Conservation (phyloP, 2,888 invertebrate genomes). For the Acleris cristana region DNA sequence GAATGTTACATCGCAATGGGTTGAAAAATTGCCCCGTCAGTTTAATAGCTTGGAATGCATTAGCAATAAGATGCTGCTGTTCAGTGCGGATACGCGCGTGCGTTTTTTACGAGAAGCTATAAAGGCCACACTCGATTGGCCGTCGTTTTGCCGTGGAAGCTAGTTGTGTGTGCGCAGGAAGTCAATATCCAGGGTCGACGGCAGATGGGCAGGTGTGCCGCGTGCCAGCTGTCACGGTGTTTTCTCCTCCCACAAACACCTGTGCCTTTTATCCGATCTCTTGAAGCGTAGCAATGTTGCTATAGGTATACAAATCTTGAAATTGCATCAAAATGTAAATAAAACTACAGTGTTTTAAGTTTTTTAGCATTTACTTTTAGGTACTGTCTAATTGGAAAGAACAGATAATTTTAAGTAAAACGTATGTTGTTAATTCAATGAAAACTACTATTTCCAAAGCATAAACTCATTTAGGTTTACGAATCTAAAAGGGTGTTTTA, state of each 20-base stretch:
- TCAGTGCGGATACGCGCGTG: background rate
- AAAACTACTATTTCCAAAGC: too few species aligned
- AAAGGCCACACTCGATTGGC: conserved; percentile 12
- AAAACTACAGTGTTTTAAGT: too few species aligned
- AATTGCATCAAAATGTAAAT: background rate
- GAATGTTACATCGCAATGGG: conserved; percentile 50
- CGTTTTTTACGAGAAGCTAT: background rate
- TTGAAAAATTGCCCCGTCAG: conserved; percentile 46
- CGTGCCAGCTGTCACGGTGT: conserved; percentile 61
- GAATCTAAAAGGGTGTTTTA: too few species aligned
- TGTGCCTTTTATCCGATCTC: conserved; percentile 38
- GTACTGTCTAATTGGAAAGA: too few species aligned
- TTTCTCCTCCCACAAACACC: conserved; percentile 46
- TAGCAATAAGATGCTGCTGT: conserved; percentile 12
- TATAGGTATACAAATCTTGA: background rate
- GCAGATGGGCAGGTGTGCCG: conserved; percentile 68
- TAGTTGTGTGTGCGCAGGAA: conserved; percentile 40
- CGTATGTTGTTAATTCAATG: too few species aligned
- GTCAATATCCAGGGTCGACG: conserved; percentile 39
- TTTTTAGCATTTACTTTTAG: too few species aligned
- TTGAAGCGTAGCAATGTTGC: conserved; percentile 11
- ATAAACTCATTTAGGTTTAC: too few species aligned
- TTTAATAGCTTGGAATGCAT: conserved; percentile 44
- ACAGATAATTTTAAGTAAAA: too few species aligned
- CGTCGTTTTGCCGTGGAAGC: conserved; percentile 6